Evolutionary conservation across 2,797 vertebrate species (phyloP).

Genomic region (Lycodopsis pacificus): DNA sequence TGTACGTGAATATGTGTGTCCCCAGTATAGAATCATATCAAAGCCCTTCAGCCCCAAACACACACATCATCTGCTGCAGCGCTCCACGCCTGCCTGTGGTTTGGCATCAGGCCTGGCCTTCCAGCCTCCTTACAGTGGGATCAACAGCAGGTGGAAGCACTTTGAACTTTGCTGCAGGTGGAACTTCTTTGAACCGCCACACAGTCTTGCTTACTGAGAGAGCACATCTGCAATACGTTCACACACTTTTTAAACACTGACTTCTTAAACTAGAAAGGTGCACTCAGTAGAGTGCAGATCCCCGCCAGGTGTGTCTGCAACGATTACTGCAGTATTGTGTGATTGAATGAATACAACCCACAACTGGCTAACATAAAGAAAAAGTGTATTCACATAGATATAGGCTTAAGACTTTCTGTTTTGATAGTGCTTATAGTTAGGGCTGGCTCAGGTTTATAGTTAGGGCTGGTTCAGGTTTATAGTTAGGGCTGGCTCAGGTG

Average conservation of each 20-base stretch:
- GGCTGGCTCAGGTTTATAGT: too few species aligned
- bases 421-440: too few species aligned
- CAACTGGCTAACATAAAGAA: too few species aligned
- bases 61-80: slow-evolving; percentile 50
- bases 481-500: too few species aligned
- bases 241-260: slow-evolving; percentile 9
- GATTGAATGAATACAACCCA: too few species aligned
- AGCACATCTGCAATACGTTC: slow-evolving; percentile 4
- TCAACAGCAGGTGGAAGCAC: slow-evolving; percentile 69
- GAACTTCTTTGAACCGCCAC: slow-evolving; percentile 68
- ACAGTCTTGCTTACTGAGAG: slow-evolving; percentile 47
- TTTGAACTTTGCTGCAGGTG: slow-evolving; percentile 77
- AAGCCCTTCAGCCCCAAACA: slow-evolving; percentile 53
- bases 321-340: too few species aligned
- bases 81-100: slow-evolving; percentile 71
- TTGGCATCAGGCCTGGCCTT: slow-evolving; percentile 64
- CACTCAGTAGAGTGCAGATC: background rate
- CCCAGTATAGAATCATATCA: slow-evolving; percentile 45
- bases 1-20: background rate
- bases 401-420: too few species aligned
- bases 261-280: background rate
- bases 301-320: background rate
- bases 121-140: slow-evolving; percentile 65
- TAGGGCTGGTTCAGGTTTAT: too few species aligned
- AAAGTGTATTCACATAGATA: too few species aligned